phyloP scores from a whole-genome alignment of 2,888 invertebrate genomes.

The Dione vanillae region DNA sequence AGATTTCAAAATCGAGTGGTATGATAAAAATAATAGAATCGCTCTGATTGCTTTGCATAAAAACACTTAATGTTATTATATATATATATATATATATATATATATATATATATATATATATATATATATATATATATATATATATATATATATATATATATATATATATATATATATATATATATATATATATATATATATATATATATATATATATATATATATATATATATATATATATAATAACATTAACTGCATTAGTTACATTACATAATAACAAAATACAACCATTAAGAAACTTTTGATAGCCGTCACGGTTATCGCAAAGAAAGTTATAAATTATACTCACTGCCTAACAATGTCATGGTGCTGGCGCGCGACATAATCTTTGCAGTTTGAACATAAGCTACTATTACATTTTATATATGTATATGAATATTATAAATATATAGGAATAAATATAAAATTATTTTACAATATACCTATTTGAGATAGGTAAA shows the following conservation, averaged over 20 bases:
- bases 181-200: too few species aligned
- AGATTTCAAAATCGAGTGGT: too few species aligned
- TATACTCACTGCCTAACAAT: not conserved
- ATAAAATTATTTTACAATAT: too few species aligned
- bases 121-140: too few species aligned
- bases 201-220: too few species aligned
- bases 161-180: not conserved
- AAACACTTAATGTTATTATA: not conserved
- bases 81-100: not conserved
- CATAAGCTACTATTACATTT: not conserved
- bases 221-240: not conserved
- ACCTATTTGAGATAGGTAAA: too few species aligned
- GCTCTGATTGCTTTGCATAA: too few species aligned
- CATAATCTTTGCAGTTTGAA: not conserved
- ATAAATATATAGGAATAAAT: too few species aligned
- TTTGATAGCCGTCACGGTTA: slow-evolving; percentile 1
- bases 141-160: not conserved
- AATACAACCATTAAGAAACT: not conserved
- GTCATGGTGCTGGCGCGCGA: not conserved
- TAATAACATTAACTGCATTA: not conserved
- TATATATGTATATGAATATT: too few species aligned
- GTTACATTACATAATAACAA: slow-evolving; percentile 7
- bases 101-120: too few species aligned
- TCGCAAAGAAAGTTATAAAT: slow-evolving; percentile 9
- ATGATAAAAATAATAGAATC: too few species aligned